Conservation (phyloP, 2,888 invertebrate genomes). For the Allophyes oxyacanthae region DNA sequence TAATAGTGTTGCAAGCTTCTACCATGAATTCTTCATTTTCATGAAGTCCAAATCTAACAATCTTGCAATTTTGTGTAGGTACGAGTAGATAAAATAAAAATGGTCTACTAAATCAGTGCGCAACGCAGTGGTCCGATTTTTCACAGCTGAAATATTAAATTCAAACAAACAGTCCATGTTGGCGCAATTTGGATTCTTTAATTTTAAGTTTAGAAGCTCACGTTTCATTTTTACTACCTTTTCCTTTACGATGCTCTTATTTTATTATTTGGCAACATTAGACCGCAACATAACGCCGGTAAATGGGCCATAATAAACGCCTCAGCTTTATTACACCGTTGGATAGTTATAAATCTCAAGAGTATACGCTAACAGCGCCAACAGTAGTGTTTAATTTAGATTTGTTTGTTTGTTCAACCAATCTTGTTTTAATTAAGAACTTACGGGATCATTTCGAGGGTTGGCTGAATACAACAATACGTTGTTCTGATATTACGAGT, state of each 20-base stretch:
- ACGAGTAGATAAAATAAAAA: too few relatives aligned
- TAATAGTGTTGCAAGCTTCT: too few relatives aligned
- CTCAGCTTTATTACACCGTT: conserved; percentile 31
- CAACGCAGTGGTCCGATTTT: too few relatives aligned
- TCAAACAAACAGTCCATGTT: too few relatives aligned
- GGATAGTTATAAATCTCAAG: conserved; percentile 31
- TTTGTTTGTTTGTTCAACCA: conserved; percentile 37
- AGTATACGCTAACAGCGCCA: conserved; percentile 15
- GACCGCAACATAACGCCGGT: neutral
- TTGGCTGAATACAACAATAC: conserved; percentile 15
- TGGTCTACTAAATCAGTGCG: too few relatives aligned
- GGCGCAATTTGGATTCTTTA: too few relatives aligned
- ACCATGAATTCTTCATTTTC: too few relatives aligned
- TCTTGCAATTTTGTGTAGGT: too few relatives aligned
- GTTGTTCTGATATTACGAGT: conserved; percentile 11
- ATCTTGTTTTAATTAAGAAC: conserved; percentile 46
- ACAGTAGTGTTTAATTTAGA: conserved; percentile 46
- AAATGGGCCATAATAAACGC: conserved; percentile 44
- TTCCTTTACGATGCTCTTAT: neutral
- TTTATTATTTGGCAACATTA: conserved; percentile 1
- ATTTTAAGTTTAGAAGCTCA: neutral
- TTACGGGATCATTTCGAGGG: conserved; percentile 19
- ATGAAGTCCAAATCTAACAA: too few relatives aligned
- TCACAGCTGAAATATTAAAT: too few relatives aligned
- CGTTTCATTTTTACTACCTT: neutral